A percentile compares a stretch with the other conserved stretches of the same genome.
phyloP scores from a whole-genome alignment of 2,888 invertebrate species.

The Xanthostigma xanthostigma region DNA sequence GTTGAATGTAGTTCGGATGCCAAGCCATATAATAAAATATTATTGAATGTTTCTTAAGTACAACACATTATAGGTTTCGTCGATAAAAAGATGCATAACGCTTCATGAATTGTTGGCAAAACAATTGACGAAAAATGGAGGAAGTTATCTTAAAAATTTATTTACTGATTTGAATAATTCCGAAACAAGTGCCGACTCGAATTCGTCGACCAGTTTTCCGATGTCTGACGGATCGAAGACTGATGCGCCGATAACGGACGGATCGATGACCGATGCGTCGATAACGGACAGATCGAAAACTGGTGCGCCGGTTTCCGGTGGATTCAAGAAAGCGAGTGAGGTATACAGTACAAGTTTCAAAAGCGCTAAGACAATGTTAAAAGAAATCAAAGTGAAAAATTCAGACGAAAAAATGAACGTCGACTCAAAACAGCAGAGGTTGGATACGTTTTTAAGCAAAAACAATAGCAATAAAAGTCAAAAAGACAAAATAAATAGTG shows the following conservation, averaged over 20 bases:
- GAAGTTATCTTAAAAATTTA: constrained; percentile 32
- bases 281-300: neutral
- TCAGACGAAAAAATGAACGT: constrained; percentile 9
- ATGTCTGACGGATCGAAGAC: too few relatives aligned
- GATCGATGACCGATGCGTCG: neutral
- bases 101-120: constrained; percentile 38
- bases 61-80: constrained; percentile 36
- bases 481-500: neutral
- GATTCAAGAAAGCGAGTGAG: neutral
- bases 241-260: neutral
- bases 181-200: constrained; percentile 17
- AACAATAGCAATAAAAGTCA: neutral
- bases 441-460: constrained; percentile 11
- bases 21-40: constrained; percentile 5
- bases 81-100: constrained; percentile 39
- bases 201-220: constrained; percentile 10
- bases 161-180: constrained; percentile 11
- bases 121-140: constrained; percentile 35
- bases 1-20: neutral
- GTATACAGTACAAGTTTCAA: constrained; percentile 9
- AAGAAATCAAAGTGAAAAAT: constrained; percentile 11
- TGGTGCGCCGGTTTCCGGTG: neutral
- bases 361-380: constrained; percentile 14
- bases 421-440: constrained; percentile 11
- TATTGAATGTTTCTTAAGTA: neutral